Evolutionary conservation across 2,888 invertebrate species (phyloP).

Genomic region (Acanthosepion pharaonis): DNA sequence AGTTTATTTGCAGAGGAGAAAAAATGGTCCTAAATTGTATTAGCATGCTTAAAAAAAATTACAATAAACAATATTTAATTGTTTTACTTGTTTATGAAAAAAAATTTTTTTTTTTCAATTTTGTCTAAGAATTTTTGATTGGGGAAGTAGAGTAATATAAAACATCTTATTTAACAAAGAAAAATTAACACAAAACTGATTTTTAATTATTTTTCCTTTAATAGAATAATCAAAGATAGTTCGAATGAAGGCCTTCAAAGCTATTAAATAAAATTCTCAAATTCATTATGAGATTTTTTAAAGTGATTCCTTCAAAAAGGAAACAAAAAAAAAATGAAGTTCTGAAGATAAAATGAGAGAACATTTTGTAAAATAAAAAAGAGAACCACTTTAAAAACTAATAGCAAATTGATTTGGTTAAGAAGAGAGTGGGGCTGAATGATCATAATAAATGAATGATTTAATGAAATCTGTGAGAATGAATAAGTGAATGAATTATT

Average conservation of each 20-base stretch:
- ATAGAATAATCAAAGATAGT: neutral
- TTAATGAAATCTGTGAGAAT: neutral
- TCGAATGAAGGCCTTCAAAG: neutral
- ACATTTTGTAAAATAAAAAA: neutral
- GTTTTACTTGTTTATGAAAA: too few species aligned
- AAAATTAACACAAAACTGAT: neutral
- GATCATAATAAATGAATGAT: too few species aligned
- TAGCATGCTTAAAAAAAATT: too few species aligned
- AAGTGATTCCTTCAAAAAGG: neutral
- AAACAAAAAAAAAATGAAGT: neutral
- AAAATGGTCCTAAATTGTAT: too few species aligned
- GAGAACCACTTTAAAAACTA: neutral
- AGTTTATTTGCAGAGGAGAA: too few species aligned
- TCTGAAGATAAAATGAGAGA: neutral
- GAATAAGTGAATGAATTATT: neutral
- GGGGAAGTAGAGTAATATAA: neutral
- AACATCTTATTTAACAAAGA: neutral
- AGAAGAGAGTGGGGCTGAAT: neutral
- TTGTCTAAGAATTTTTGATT: neutral
- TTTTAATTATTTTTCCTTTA: neutral
- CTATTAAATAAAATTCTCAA: neutral
- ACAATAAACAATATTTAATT: too few species aligned
- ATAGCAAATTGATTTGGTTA: neutral
- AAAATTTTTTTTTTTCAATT: too few species aligned
- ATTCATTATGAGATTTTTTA: slow-evolving; percentile 13